Conservation (phyloP, 2,797 vertebrate genomes). For the Pseudochromis fuscus region DNA sequence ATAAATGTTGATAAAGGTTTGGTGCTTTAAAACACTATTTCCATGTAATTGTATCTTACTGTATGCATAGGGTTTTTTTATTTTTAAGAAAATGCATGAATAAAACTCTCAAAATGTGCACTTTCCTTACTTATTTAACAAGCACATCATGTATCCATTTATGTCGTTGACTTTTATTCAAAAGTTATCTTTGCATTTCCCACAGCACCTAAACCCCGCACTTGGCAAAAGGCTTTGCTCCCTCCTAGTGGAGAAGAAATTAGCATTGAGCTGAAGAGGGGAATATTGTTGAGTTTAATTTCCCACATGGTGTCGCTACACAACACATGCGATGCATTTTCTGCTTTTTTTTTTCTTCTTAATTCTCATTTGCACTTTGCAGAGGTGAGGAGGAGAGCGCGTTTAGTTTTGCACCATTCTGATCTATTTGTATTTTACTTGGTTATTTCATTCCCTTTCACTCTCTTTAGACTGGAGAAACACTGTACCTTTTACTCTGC, state of each 20-base stretch:
- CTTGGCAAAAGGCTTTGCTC: conserved; percentile 32
- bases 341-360: too few relatives aligned
- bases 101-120: too few relatives aligned
- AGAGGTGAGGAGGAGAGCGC: too few relatives aligned
- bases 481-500: not conserved
- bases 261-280: not conserved
- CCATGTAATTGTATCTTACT: too few relatives aligned
- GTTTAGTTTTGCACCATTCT: too few relatives aligned
- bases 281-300: too few relatives aligned
- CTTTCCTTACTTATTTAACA: not conserved
- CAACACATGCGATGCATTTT: not conserved
- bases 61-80: too few relatives aligned
- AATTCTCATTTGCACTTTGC: not conserved
- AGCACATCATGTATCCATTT: not conserved
- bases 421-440: not conserved
- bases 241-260: conserved; percentile 47
- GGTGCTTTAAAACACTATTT: not conserved
- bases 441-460: too few relatives aligned
- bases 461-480: too few relatives aligned
- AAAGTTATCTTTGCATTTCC: not conserved
- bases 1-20: not conserved
- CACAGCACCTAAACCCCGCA: conserved; percentile 8
- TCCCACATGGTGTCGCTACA: conserved; percentile 1
- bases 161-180: not conserved
- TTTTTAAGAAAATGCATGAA: too few relatives aligned